These are phyloP conservation scores for Cephus pulcher DNA, from an alignment of 2,888 invertebrate genomes.

Conservation along the genomic window DNA sequence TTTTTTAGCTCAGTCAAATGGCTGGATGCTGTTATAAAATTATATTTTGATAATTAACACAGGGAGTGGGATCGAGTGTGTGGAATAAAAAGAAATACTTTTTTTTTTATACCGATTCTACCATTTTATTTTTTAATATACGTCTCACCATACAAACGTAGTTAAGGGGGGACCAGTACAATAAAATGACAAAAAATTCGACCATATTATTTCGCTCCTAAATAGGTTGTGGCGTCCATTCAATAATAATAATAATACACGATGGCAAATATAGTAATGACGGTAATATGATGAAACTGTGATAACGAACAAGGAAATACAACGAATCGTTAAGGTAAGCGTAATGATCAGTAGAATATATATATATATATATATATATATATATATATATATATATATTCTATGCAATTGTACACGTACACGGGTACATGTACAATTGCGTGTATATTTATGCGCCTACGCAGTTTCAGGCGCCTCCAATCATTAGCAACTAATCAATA, in stretches of 20 bases:
- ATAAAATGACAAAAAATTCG: slow-evolving; percentile 27
- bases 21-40: too few relatives aligned
- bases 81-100: slow-evolving; percentile 20
- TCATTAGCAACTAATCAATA: slow-evolving; percentile 45
- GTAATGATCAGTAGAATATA: slow-evolving; percentile 27
- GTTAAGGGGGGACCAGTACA: slow-evolving; percentile 31
- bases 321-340: slow-evolving; percentile 14
- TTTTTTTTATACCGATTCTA: slow-evolving; percentile 39
- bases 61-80: background rate
- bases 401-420: background rate
- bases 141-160: slow-evolving; percentile 37
- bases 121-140: slow-evolving; percentile 45
- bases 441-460: slow-evolving; percentile 3
- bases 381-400: slow-evolving; percentile 20
- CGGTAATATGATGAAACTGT: slow-evolving; percentile 19
- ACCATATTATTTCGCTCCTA: slow-evolving; percentile 8
- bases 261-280: slow-evolving; percentile 26
- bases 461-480: background rate
- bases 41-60: background rate
- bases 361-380: slow-evolving; percentile 4
- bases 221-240: slow-evolving; percentile 11
- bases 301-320: slow-evolving; percentile 16
- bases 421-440: background rate
- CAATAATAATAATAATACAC: slow-evolving; percentile 20
- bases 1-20: background rate